Conservation (phyloP, 1,140 invertebrate genomes). For the Calycopis cecrops region DNA sequence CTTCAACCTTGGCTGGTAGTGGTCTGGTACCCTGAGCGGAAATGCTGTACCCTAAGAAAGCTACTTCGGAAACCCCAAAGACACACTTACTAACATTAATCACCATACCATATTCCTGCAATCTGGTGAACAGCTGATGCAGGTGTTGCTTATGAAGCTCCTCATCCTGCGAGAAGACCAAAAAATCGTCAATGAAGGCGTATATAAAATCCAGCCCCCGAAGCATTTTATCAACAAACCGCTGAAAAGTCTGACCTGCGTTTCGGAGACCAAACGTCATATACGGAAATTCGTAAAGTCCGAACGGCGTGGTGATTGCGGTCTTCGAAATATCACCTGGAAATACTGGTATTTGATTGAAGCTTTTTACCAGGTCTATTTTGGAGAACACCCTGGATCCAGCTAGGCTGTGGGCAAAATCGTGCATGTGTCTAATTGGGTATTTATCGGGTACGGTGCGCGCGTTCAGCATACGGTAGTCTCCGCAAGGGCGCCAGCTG, state of each 20-base stretch:
- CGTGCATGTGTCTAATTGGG: conserved; percentile 42
- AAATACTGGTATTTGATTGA: conserved; percentile 59
- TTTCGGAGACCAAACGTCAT: conserved; percentile 59
- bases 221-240: conserved; percentile 62
- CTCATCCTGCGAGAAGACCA: conserved; percentile 51
- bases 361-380: conserved; percentile 69
- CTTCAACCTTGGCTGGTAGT: conserved; percentile 5
- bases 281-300: conserved; percentile 50
- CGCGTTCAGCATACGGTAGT: too few relatives aligned
- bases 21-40: background rate
- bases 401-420: conserved; percentile 20
- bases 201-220: conserved; percentile 41
- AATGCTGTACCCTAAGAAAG: background rate
- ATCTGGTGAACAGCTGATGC: conserved; percentile 24
- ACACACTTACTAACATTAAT: conserved; percentile 20
- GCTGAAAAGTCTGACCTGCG: conserved; percentile 62
- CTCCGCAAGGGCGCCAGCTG: conserved; percentile 38
- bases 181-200: conserved; percentile 75
- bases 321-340: conserved; percentile 46
- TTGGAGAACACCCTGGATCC: conserved; percentile 62
- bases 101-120: conserved; percentile 30
- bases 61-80: background rate
- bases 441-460: conserved; percentile 58
- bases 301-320: conserved; percentile 30
- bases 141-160: conserved; percentile 16